Evolutionary conservation across 2,797 vertebrate species (phyloP), one percentile per base, ranked within the genome.

Genomic region (Malacoctenus gilli): DNA sequence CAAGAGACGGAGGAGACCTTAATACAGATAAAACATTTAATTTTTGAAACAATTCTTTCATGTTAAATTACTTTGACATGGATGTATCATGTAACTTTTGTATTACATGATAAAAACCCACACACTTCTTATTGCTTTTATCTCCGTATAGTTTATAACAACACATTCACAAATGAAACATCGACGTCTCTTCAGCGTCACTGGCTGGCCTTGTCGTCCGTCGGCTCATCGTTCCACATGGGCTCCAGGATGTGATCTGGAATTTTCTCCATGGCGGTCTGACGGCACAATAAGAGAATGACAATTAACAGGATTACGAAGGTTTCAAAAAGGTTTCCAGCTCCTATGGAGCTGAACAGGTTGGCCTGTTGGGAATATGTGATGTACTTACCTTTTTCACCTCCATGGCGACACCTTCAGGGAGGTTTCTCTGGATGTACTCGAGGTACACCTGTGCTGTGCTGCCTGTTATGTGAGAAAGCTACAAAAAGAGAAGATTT

Each of bases 341-440:
- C 10, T n/a, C n/a, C n/a, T n/a, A n/a, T n/a, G n/a, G n/a, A n/a
- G n/a, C n/a, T n/a, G n/a, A n/a, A n/a, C n/a, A n/a, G n/a, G n/a
- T n/a, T n/a, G 30, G 40, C 39, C 3, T 3, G n/a, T n/a, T n/a
- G n/a, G n/a, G n/a, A n/a, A n/a, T n/a, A n/a, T n/a, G n/a, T n/a
- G n/a, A n/a, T n/a, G n/a, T n/a, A n/a, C 57, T 68, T 80, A 95
- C 96, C 92, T 95, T 96, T 67, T 91, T 94, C 44, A 99, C 92
- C 84, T 95, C 94, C 95, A 99, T 95, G 54, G 96, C 95, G 34
- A 98, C 93, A 1, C 97, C 96, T 87, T 98, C 97, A 4, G 97
- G 97, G 50, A 99, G 87, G 83, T 99, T 99, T 50, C 96, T 93
- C 83, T 99, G 94, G 65, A 99, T 93, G 1, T 99, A 99, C 77